These are phyloP conservation scores for Stenotaenia linearis DNA, from an alignment of 2,888 invertebrate species.

Conservation along the genomic window DNA sequence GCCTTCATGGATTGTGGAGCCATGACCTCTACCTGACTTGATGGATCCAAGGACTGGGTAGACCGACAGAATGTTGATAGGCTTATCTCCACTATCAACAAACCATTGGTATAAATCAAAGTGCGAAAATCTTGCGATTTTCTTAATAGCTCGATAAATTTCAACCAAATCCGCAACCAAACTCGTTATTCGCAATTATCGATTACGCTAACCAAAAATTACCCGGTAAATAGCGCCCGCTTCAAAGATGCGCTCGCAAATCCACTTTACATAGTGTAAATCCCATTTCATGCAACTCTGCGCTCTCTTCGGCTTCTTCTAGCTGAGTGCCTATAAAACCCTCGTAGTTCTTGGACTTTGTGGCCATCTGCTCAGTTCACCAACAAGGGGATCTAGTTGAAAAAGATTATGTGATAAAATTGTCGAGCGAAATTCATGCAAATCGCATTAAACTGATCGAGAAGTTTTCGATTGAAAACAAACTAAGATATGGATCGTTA, in stretches of 20 bases:
- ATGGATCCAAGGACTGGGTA: not conserved
- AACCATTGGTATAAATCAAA: not conserved
- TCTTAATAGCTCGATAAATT: not conserved
- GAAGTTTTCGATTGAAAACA: not conserved
- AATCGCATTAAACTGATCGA: too few relatives aligned
- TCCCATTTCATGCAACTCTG: not conserved
- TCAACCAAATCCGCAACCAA: not conserved
- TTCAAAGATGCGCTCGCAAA: not conserved
- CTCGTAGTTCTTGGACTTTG: not conserved
- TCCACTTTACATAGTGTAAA: not conserved
- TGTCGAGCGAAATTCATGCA: too few relatives aligned
- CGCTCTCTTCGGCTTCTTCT: not conserved
- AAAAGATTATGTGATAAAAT: not conserved
- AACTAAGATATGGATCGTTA: not conserved
- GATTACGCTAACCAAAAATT: not conserved
- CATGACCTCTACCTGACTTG: not conserved
- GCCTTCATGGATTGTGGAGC: conserved; percentile 12
- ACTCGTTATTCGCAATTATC: not conserved
- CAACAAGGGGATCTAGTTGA: not conserved
- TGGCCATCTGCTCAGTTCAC: not conserved
- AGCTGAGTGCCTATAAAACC: not conserved
- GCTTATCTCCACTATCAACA: not conserved
- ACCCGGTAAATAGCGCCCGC: not conserved
- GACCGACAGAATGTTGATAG: not conserved
- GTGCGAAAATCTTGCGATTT: not conserved